phyloP scores from a whole-genome alignment of 1,140 invertebrate genomes.

The Drosophila ambigua region DNA sequence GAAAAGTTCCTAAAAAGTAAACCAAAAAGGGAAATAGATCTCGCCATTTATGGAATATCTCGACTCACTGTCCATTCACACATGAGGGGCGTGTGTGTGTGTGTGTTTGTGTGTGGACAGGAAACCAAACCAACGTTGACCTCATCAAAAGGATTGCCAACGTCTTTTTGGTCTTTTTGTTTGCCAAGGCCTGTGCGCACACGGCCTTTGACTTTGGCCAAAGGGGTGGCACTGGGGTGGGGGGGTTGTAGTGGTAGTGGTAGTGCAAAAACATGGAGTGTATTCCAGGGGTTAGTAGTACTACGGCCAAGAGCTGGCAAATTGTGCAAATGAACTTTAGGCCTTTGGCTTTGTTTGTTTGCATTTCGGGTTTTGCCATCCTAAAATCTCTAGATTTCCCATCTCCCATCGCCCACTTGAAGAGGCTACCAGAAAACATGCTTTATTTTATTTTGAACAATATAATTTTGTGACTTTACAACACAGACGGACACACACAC shows the following conservation, averaged over 20 bases:
- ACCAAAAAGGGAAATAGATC: background rate
- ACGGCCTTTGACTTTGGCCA: constrained; percentile 75
- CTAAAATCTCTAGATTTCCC: constrained; percentile 16
- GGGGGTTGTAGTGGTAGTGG: background rate
- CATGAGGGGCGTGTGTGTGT: constrained; percentile 8
- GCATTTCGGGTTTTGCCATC: constrained; percentile 67
- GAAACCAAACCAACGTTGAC: constrained; percentile 75
- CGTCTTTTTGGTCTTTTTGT: constrained; percentile 83
- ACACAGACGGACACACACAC: constrained; percentile 30
- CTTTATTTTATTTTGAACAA: constrained; percentile 79
- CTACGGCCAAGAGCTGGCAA: constrained; percentile 31
- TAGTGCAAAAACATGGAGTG: too few species aligned
- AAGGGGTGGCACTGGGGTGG: constrained; percentile 3
- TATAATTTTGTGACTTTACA: constrained; percentile 76
- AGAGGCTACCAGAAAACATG: constrained; percentile 58
- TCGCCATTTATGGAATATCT: background rate
- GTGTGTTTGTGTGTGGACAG: constrained; percentile 35
- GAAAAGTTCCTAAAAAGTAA: background rate
- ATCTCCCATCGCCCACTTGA: constrained; percentile 7
- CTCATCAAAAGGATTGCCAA: constrained; percentile 81
- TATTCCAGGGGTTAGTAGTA: too few species aligned
- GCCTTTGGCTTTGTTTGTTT: constrained; percentile 80
- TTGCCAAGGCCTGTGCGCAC: constrained; percentile 54
- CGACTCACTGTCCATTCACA: constrained; percentile 10
- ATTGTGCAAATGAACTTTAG: constrained; percentile 83